Evolutionary conservation across 2,797 vertebrate species (phyloP).

Genomic region (Urophycis tenuis): DNA sequence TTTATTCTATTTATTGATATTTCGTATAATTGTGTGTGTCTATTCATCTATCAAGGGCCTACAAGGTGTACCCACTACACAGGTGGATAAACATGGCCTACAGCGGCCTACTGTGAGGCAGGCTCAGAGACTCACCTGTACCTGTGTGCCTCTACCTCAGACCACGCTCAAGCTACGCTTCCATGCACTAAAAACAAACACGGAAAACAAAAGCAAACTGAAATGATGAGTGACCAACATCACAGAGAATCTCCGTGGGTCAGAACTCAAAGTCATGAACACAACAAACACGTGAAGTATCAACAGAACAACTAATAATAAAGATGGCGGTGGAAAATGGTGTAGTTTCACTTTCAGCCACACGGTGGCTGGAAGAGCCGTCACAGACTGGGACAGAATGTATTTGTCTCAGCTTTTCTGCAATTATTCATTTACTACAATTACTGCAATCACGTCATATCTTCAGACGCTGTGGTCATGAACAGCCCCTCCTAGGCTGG

Average conservation of each 20-base stretch:
- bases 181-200: slow-evolving; percentile 64
- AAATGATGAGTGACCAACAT: slow-evolving; percentile 39
- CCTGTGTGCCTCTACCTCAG: slow-evolving; percentile 33
- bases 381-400: neutral
- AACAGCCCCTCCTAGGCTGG: neutral
- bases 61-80: no score
- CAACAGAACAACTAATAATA: neutral
- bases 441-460: neutral
- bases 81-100: no score
- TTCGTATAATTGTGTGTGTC: no score
- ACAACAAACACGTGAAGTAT: neutral
- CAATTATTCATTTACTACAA: no score
- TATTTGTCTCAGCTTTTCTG: neutral
- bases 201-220: slow-evolving; percentile 45
- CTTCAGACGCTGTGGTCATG: neutral
- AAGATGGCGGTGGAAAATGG: neutral
- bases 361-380: slow-evolving; percentile 17
- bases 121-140: slow-evolving; percentile 50
- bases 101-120: no score
- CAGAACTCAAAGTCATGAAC: neutral
- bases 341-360: slow-evolving; percentile 33
- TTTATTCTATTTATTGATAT: no score
- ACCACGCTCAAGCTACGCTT: slow-evolving; percentile 49
- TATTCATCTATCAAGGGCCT: no score
- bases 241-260: slow-evolving; percentile 19